phyloP scores from a whole-genome alignment of 2,113 vertebrate species.

The rabbit (Oryctolagus cuniculus) region mOryCun1.1 NC_091435.1:104769501-104770000 shows the following conservation, averaged over 20 bases:
- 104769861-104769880: not conserved
- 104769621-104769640: fast-evolving
- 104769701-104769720: not conserved
- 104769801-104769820: conserved; percentile 15
- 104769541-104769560: fast-evolving
- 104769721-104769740: not conserved
- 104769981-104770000: not conserved
- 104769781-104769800: not conserved
- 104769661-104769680: not conserved
- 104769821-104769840: not conserved
- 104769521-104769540: not conserved
- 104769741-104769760: not conserved
- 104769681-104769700: not conserved
- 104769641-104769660: not conserved
- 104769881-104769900: not conserved
- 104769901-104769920: not conserved
- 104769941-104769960: not conserved
- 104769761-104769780: not conserved
- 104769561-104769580: not conserved
- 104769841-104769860: not conserved
- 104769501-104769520: not conserved
- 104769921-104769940: not conserved
- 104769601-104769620: not conserved
- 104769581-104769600: not conserved
- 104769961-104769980: not conserved